Evolutionary conservation across 2,888 invertebrate genomes (phyloP).

Genomic region (Drosophila putrida): DNA sequence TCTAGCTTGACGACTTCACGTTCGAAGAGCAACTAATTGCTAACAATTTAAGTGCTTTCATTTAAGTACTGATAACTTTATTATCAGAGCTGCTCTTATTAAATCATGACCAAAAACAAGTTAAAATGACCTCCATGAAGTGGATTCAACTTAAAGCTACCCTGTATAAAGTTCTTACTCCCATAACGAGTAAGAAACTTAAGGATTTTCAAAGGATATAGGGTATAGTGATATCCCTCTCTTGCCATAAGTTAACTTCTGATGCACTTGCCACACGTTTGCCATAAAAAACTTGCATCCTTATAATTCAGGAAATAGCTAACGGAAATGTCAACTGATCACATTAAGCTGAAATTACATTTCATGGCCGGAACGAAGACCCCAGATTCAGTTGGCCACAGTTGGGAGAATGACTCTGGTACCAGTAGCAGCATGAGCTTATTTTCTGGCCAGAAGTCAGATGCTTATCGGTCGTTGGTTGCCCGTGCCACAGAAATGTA

Average conservation of each 20-base stretch:
- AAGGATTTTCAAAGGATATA: neutral
- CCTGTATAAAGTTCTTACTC: too few species aligned
- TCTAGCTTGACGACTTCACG: neutral
- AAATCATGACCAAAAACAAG: neutral
- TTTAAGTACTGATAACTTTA: conserved; percentile 4
- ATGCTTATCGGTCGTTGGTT: conserved; percentile 60
- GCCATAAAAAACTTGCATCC: conserved; percentile 31
- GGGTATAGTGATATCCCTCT: neutral
- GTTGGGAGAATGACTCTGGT: neutral
- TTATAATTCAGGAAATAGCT: conserved; percentile 17
- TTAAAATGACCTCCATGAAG: neutral
- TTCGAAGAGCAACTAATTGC: conserved; percentile 13
- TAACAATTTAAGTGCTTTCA: neutral
- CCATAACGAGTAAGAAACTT: too few species aligned
- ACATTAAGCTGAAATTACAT: conserved; percentile 74
- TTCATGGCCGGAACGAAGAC: conserved; percentile 36
- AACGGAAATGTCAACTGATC: conserved; percentile 73
- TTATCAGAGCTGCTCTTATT: neutral
- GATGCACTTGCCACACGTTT: conserved; percentile 20
- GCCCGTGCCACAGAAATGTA: conserved; percentile 48
- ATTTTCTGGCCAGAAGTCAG: conserved; percentile 5
- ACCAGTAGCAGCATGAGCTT: conserved; percentile 1
- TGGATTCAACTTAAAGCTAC: neutral
- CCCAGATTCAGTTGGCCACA: conserved; percentile 1
- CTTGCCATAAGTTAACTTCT: neutral